Conservation (phyloP, 2,797 vertebrate species). For the Neostethus bicornis region DNA sequence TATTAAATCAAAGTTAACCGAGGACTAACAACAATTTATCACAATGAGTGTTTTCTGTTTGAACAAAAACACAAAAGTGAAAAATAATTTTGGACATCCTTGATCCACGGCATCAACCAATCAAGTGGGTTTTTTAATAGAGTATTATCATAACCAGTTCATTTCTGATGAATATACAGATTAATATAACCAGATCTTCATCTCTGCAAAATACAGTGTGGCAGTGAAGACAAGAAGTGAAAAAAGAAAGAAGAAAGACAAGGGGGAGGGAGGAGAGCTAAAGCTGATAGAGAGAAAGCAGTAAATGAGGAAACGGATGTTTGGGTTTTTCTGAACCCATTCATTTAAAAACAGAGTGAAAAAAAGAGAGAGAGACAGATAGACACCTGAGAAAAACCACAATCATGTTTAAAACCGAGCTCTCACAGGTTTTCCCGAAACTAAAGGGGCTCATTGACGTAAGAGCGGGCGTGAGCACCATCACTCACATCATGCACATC, state of each 20-base stretch:
- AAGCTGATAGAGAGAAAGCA: constrained; percentile 69
- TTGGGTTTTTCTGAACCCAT: constrained; percentile 85
- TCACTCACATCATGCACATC: constrained; percentile 41
- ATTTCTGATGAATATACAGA: no score
- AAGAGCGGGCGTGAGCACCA: constrained; percentile 49
- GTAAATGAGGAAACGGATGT: constrained; percentile 83
- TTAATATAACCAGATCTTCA: constrained; percentile 16
- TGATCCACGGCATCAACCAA: no score
- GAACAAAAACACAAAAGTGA: no score
- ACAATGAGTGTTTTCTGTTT: no score
- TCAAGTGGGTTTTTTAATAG: no score
- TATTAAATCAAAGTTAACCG: no score
- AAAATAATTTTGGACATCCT: no score
- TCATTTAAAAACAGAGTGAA: constrained; percentile 81
- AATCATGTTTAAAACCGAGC: constrained; percentile 65
- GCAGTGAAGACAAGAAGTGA: constrained; percentile 19
- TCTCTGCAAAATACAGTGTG: constrained; percentile 4
- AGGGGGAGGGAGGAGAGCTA: constrained; percentile 24
- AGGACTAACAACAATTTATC: no score
- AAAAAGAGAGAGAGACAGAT: constrained; percentile 61
- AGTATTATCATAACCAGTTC: no score
- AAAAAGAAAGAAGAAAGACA: constrained; percentile 23
- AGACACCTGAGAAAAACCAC: constrained; percentile 85
- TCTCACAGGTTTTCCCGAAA: constrained; percentile 82
- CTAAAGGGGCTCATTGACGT: constrained; percentile 77